A percentile compares a stretch with the other conserved stretches of the same genome.
These are phyloP conservation scores for Rhingia campestris DNA, from an alignment of 2,888 invertebrate species.

Conservation along the genomic window DNA sequence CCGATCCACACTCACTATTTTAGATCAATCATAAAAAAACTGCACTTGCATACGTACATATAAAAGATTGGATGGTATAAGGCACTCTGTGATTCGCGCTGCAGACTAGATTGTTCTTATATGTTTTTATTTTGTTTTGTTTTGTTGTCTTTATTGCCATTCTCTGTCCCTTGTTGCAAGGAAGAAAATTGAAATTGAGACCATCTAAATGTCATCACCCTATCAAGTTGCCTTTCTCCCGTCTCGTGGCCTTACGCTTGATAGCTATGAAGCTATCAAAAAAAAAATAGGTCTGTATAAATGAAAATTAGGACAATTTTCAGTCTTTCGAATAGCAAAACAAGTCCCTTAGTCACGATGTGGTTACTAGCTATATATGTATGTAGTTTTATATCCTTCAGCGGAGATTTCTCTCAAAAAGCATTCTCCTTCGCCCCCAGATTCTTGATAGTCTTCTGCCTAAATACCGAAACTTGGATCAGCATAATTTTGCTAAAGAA, in stretches of 20 bases:
- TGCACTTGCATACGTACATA: too few relatives aligned
- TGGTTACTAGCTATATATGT: conserved; percentile 3
- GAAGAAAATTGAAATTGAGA: conserved; percentile 69
- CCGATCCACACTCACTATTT: too few relatives aligned
- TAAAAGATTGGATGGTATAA: too few relatives aligned
- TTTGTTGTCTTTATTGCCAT: conserved; percentile 27
- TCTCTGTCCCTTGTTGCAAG: conserved; percentile 32
- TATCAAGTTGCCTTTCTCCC: conserved; percentile 53
- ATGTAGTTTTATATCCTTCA: conserved; percentile 32
- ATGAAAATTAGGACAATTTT: conserved; percentile 70
- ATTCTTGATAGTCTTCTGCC: conserved; percentile 52
- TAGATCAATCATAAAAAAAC: too few relatives aligned
- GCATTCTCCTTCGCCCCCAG: conserved; percentile 31
- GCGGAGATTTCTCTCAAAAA: conserved; percentile 38
- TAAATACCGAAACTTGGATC: conserved; percentile 64
- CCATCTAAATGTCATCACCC: conserved; percentile 73
- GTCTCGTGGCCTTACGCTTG: neutral
- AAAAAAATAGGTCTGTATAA: conserved; percentile 61
- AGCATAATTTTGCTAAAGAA: conserved; percentile 51
- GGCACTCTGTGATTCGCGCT: too few relatives aligned
- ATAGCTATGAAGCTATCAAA: conserved; percentile 25
- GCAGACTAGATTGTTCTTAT: too few relatives aligned
- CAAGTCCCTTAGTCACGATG: conserved; percentile 1
- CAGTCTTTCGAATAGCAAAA: conserved; percentile 53
- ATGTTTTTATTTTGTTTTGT: neutral